Conservation (phyloP, 2,113 vertebrate genomes). For the Axis porcinus region DNA sequence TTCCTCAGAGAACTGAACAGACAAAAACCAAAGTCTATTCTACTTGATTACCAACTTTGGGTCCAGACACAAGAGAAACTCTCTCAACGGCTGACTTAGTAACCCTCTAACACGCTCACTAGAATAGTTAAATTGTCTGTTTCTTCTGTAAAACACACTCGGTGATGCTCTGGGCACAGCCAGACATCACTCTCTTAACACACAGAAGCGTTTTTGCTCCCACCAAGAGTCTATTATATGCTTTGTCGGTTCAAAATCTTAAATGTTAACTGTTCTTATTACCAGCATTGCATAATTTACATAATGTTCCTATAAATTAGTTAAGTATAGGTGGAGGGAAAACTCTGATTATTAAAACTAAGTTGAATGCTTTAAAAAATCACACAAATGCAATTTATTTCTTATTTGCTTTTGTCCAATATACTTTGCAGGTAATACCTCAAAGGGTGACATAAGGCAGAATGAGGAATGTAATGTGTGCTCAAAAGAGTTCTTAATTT, state of each 20-base stretch:
- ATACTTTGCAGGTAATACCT: background rate
- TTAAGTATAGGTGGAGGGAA: background rate
- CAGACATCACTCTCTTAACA: background rate
- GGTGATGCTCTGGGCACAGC: background rate
- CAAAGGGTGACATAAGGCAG: background rate
- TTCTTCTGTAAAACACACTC: background rate
- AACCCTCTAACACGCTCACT: background rate
- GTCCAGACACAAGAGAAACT: background rate
- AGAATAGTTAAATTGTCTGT: background rate
- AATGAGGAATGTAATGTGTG: background rate
- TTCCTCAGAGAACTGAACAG: background rate
- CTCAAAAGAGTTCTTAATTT: background rate
- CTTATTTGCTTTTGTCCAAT: background rate
- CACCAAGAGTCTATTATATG: background rate
- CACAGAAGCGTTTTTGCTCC: background rate
- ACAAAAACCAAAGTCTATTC: background rate
- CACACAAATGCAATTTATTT: background rate
- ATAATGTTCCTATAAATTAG: background rate
- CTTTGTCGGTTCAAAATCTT: background rate
- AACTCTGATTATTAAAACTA: background rate
- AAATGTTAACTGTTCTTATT: background rate
- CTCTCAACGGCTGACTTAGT: background rate
- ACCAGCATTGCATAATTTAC: background rate
- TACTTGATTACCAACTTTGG: background rate
- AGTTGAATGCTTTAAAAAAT: background rate